Conservation (phyloP, 2,888 invertebrate species). For the Escarpia spicata region DNA sequence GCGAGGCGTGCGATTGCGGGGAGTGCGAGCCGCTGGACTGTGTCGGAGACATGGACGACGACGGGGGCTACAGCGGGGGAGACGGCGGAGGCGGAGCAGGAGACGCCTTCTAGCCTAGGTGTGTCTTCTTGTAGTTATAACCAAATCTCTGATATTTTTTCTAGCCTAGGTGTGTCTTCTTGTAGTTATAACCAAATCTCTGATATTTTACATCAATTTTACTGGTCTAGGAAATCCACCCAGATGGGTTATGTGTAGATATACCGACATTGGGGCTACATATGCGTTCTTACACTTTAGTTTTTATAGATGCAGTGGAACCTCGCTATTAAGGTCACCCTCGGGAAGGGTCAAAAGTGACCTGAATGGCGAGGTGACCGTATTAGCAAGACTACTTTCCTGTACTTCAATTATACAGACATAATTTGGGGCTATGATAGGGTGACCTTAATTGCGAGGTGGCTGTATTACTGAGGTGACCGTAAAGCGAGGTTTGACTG, state of each 20-base stretch:
- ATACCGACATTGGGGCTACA: background rate
- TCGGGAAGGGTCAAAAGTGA: no score
- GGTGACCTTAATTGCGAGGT: no score
- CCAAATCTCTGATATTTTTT: background rate
- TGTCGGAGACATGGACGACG: conserved; percentile 22
- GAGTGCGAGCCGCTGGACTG: conserved; percentile 34
- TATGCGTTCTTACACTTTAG: background rate
- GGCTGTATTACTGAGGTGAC: no score
- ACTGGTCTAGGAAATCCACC: background rate
- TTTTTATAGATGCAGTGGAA: no score
- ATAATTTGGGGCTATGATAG: no score
- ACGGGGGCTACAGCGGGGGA: conserved; percentile 19
- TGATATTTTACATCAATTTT: background rate
- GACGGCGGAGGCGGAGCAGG: background rate
- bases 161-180: background rate
- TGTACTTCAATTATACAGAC: no score
- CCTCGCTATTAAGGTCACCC: no score
- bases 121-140: no score
- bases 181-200: no score
- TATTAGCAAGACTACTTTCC: no score
- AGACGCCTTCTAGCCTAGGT: background rate
- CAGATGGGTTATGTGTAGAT: background rate
- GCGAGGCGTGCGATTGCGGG: conserved; percentile 31
- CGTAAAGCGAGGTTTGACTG: no score
- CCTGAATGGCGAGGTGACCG: no score